Base-by-base conservation (phyloP, 37 sponge, comb jelly and placozoan genomes). In the Petrosia ficiformis region DNA sequence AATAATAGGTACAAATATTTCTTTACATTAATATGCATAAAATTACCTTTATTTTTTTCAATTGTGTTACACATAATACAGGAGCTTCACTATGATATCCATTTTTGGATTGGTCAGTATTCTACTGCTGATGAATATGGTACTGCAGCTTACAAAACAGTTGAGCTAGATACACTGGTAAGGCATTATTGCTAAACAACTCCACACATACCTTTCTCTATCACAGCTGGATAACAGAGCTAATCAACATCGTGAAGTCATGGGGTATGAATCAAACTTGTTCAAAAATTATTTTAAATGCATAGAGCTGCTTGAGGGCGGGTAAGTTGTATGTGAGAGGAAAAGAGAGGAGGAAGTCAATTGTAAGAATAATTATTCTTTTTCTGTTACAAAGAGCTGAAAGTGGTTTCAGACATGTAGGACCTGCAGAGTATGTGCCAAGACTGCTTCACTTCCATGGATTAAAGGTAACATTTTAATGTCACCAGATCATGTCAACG, bases 111-210 rank as follows among this genome's bases (percentile, higher is more conserved):
- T 76, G 94, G 94, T 32, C 66, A 85, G 75, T 78, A 87, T 59
- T 87, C 88, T n/a, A 87, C 85, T 34, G 83, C 88, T 68, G 94
- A 93, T 75, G 94, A 93, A 60, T 93, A 88, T 73, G 94, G 94
- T 28, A 89, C 89, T 24, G 94, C 94, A 39, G 94, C 94, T 39
- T 93, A 93, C 82, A 93, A 93, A 82, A 93, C 94, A 16, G 94
- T 93, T 43, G 94, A 93, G 60, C 72, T 93, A 42, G 94, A 93
- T 56, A 89, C 86, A 4, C 79, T 89, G 67, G 86, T 89, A 30
- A 70, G 72, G 25, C 28, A 29, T 52, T 31, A 71, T 42, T 42
- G 4, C 37, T 28, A 68, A 24, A 24, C 25, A 4, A 29, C 52
- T 42, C 19, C 19, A 4, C 48, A 2, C 31, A 29, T n/a, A 26